Base-by-base conservation (phyloP, 2,797 vertebrate species). In the Acrossocheilus wenchowensis region DNA sequence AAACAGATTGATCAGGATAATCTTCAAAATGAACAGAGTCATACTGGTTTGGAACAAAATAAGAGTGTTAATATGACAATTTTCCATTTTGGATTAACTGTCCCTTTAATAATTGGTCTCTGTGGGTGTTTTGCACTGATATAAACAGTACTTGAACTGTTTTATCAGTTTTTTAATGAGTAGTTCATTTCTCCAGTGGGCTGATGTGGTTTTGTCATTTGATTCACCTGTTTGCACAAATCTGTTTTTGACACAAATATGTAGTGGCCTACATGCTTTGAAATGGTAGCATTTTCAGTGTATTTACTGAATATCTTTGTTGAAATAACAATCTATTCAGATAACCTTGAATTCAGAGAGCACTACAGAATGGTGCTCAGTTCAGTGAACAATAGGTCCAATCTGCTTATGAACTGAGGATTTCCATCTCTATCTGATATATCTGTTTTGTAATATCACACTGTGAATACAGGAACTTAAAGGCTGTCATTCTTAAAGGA, bases 381-480 rank as follows among this genome's bases (percentile, higher is more conserved):
- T 80, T 75, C 14, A 73, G 34, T 45, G 45, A 81, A 82, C 57
- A 60, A 74, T 45, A 80, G 50, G 19, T 30, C 26, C 5, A 39
- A n/a, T 54, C 26, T 79, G n/a, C 66, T 83, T 9, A 78, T 75
- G 26, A 77, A 66, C 82, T 26, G 36, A 45, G 54, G 57, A 75
- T 83, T 86, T 52, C 69, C 39, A 41, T 78, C 41, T 54, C 34
- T 62, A n/a, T 54, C 66, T 75, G 45, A 54, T 41, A n/a, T 89
- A 82, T 91, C 89, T 91, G 77, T 91, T 87, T 88, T 88, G 93
- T 94, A 94, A 94, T 94, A 94, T 89, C 92, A 94, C 89, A 91
- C 92, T 92, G 90, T 91, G 91, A 92, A 90, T 91, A 91, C 48
- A 72, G 45, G 69, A 90, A 89, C 92, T 90, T 91, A 92, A 91